Conservation (phyloP, 2,113 vertebrate species). For the Ammodytes dubius region DNA sequence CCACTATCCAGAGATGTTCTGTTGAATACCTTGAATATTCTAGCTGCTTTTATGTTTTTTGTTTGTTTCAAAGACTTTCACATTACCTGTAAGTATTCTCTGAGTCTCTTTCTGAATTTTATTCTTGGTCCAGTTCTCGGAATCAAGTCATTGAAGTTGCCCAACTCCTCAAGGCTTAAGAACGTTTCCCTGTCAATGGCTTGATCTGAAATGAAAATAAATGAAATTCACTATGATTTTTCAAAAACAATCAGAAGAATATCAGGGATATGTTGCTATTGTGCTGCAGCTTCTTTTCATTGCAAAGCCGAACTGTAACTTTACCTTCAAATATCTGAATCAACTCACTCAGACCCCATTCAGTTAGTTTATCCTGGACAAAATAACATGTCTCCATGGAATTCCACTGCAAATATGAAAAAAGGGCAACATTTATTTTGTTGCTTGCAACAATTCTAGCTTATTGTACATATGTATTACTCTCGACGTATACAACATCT, state of each 20-base stretch:
- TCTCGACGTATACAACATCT: background rate
- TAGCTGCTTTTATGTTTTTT: no score
- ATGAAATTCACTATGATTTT: background rate
- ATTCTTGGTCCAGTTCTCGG: constrained; percentile 24
- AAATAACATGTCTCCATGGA: background rate
- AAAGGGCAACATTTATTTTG: background rate
- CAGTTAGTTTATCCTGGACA: constrained; percentile 23
- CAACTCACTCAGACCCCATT: constrained; percentile 35
- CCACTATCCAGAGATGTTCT: no score
- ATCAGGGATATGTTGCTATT: background rate
- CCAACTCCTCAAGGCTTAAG: constrained; percentile 10
- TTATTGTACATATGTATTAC: background rate
- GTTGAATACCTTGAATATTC: no score
- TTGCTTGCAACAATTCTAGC: background rate
- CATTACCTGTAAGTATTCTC: constrained; percentile 26
- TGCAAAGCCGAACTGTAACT: background rate
- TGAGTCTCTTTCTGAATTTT: constrained; percentile 22
- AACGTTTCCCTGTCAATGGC: constrained; percentile 12
- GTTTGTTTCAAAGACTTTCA: background rate
- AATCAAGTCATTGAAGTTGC: constrained; percentile 5
- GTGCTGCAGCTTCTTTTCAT: background rate
- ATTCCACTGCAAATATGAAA: background rate
- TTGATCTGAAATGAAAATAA: constrained; percentile 19
- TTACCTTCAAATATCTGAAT: constrained; percentile 46
- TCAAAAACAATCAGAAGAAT: background rate